Conservation (phyloP, 2,888 invertebrate genomes). For the Crioceris asparagi region DNA sequence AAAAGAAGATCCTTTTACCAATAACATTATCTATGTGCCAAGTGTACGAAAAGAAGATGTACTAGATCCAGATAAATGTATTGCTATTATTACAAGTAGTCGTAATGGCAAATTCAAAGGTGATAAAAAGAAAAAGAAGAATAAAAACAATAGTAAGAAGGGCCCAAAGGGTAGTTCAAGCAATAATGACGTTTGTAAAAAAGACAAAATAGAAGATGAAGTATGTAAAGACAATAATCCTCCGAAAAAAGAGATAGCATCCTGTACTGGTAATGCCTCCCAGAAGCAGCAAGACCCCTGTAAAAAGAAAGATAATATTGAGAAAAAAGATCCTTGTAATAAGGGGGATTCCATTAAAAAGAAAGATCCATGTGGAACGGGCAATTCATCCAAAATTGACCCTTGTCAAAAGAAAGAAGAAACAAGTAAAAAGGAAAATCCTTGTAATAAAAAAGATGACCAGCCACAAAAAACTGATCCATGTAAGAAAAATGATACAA, state of each 20-base stretch:
- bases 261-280: constrained; percentile 1
- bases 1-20: constrained; percentile 6
- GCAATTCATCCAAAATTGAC: constrained; percentile 5
- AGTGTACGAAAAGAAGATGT: constrained; percentile 3
- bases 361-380: constrained; percentile 15
- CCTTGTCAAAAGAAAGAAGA: constrained; percentile 15
- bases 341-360: constrained; percentile 10
- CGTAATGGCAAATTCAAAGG: not conserved
- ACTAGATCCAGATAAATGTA: constrained; percentile 6
- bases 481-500: constrained; percentile 13
- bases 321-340: constrained; percentile 9
- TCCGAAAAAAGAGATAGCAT: not conserved
- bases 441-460: constrained; percentile 11
- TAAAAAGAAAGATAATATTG: constrained; percentile 13
- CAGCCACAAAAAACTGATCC: constrained; percentile 6
- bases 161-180: not conserved
- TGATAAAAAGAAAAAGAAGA: not conserved
- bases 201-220: not conserved
- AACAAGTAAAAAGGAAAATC: constrained; percentile 11
- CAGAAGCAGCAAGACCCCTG: constrained; percentile 16
- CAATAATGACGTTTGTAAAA: not conserved
- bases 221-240: not conserved
- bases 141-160: not conserved
- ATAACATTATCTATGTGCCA: constrained; percentile 4
- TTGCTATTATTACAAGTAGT: not conserved